These are phyloP conservation scores for Periophthalmus modestus DNA, from an alignment of 2,113 vertebrate genomes.

Conservation along the genomic window DNA sequence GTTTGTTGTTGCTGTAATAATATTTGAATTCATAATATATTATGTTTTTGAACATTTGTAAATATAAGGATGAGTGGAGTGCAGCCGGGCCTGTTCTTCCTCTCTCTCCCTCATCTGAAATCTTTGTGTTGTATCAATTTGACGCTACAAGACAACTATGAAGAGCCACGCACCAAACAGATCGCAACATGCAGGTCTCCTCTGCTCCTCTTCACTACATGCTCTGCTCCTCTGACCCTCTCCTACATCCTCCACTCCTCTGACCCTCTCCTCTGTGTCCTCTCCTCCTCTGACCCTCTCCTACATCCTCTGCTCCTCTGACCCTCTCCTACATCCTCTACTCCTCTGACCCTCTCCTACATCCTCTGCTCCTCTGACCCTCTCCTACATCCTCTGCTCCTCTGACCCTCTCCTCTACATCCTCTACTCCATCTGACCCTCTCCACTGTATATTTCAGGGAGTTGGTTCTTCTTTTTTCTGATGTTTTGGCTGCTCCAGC, in stretches of 20 bases:
- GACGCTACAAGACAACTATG: slow-evolving; percentile 56
- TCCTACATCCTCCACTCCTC: too few relatives aligned
- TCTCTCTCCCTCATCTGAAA: slow-evolving; percentile 77
- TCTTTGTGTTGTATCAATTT: slow-evolving; percentile 77
- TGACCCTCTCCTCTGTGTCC: too few relatives aligned
- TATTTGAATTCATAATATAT: too few relatives aligned
- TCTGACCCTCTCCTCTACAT: too few relatives aligned
- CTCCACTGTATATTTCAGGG: slow-evolving; percentile 57
- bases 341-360: too few relatives aligned
- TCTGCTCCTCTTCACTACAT: not conserved
- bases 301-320: too few relatives aligned
- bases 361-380: too few relatives aligned
- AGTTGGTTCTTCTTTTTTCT: slow-evolving; percentile 78
- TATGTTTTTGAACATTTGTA: not conserved
- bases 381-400: too few relatives aligned
- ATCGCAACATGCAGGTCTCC: slow-evolving; percentile 84
- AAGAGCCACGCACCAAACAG: slow-evolving; percentile 77
- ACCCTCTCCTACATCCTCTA: too few relatives aligned
- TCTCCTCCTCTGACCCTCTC: too few relatives aligned
- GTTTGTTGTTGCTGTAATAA: too few relatives aligned
- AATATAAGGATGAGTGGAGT: slow-evolving; percentile 57
- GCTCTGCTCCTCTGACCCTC: too few relatives aligned
- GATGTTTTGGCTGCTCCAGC: slow-evolving; percentile 84
- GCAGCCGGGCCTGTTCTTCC: slow-evolving; percentile 78
- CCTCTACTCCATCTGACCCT: not conserved